Evolutionary conservation across 2,113 vertebrate genomes (phyloP).

Genomic region (Phalacrocorax aristotelis): DNA sequence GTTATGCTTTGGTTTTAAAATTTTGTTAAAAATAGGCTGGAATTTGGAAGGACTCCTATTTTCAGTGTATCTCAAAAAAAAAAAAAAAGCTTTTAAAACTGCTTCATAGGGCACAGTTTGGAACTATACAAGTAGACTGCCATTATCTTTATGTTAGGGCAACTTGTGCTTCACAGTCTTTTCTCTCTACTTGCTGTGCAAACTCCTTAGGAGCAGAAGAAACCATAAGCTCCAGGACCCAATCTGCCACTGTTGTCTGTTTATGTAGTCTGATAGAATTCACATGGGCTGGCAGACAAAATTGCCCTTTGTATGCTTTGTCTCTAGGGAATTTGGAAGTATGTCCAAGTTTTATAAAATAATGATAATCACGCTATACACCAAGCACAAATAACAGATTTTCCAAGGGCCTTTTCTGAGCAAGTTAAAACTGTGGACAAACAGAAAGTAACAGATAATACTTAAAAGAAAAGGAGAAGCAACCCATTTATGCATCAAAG

Average conservation of each 20-base stretch:
- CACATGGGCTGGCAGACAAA: slow-evolving; percentile 41
- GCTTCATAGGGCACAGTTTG: background rate
- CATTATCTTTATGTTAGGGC: background rate
- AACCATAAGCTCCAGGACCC: slow-evolving; percentile 18
- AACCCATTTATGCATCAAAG: background rate
- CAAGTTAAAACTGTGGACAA: background rate
- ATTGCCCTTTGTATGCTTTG: slow-evolving; percentile 40
- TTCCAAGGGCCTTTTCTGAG: background rate
- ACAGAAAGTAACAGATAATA: background rate
- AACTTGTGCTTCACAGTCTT: background rate
- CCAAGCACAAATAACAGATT: background rate
- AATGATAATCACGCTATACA: background rate
- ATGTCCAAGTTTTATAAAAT: slow-evolving; percentile 33
- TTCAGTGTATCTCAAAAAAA: background rate
- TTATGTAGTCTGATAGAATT: slow-evolving; percentile 29
- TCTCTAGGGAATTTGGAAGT: slow-evolving; percentile 17
- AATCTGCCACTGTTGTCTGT: slow-evolving; percentile 47
- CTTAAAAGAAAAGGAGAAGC: slow-evolving; percentile 2
- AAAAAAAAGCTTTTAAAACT: background rate
- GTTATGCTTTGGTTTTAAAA: background rate
- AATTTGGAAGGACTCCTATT: background rate
- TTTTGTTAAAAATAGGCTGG: background rate
- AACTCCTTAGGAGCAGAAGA: slow-evolving; percentile 11
- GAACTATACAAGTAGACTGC: background rate
- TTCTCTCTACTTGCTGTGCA: background rate